A percentile compares a stretch with the other conserved stretches of the same genome.
These are phyloP conservation scores for Melieria picta DNA, from an alignment of 2,888 invertebrate genomes.

Conservation along the genomic window DNA sequence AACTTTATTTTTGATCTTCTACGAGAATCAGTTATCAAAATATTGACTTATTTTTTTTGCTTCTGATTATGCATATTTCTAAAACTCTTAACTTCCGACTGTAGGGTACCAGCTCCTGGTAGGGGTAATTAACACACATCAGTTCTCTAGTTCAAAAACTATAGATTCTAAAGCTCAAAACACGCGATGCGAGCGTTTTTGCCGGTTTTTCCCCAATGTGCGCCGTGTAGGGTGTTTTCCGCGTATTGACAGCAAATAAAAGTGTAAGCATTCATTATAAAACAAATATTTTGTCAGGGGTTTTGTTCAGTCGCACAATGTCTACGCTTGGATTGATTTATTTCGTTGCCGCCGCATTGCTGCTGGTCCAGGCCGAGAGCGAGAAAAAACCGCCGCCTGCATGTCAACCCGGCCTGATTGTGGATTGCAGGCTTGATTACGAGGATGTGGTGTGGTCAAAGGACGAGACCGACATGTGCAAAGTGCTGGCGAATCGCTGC, in stretches of 20 bases:
- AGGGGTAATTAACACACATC: too few species aligned
- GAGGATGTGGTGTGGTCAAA: not conserved
- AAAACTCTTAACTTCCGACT: too few species aligned
- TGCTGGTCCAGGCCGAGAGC: not conserved
- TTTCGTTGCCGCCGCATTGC: not conserved
- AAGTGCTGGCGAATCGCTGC: constrained; percentile 1
- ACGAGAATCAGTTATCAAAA: too few species aligned
- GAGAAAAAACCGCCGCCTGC: not conserved
- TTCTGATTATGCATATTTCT: too few species aligned
- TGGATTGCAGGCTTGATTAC: not conserved
- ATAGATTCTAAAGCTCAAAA: too few species aligned
- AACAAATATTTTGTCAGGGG: not conserved
- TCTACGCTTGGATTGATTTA: not conserved
- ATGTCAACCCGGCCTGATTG: not conserved
- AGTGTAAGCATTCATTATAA: not conserved
- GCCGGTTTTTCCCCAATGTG: too few species aligned
- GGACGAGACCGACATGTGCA: not conserved
- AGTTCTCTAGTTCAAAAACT: too few species aligned
- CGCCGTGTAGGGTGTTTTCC: too few species aligned
- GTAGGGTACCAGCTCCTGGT: too few species aligned
- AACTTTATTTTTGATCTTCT: too few species aligned
- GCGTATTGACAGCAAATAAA: not conserved
- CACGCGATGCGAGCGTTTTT: too few species aligned
- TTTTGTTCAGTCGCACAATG: not conserved
- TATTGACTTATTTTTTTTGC: too few species aligned